Conservation (phyloP, 2,113 vertebrate species). For the Plestiodon gilberti region DNA sequence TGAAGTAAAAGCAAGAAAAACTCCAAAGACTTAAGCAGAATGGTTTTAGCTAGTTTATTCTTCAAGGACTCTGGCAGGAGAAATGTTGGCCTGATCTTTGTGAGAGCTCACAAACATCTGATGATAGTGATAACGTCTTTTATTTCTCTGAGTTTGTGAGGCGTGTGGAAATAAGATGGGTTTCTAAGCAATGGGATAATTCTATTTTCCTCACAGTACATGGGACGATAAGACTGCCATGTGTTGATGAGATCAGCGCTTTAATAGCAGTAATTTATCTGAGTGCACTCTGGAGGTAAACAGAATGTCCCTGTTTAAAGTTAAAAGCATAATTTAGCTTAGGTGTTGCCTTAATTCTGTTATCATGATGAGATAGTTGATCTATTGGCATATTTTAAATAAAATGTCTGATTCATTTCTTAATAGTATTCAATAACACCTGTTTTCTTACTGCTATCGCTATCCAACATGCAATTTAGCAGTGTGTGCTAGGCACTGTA, state of each 20-base stretch:
- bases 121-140: slow-evolving; percentile 3
- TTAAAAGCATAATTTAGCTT: slow-evolving; percentile 45
- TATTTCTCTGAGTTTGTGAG: slow-evolving; percentile 47
- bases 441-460: not conserved
- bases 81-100: slow-evolving; percentile 16
- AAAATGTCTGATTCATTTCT: slow-evolving; percentile 24
- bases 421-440: not conserved
- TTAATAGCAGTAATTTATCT: slow-evolving; percentile 61
- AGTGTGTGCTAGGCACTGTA: not conserved
- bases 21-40: slow-evolving; percentile 9
- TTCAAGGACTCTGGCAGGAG: not conserved
- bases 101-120: not conserved
- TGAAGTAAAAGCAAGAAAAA: not conserved
- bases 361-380: slow-evolving; percentile 12
- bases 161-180: slow-evolving; percentile 43
- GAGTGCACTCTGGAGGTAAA: slow-evolving; percentile 56
- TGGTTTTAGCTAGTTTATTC: not conserved
- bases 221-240: slow-evolving; percentile 39
- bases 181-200: slow-evolving; percentile 49
- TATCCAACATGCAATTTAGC: not conserved
- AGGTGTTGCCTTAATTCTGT: slow-evolving; percentile 37
- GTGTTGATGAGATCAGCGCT: slow-evolving; percentile 56
- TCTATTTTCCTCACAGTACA: slow-evolving; percentile 50
- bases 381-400: slow-evolving; percentile 29
- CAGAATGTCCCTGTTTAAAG: slow-evolving; percentile 22